Percentiles rank a stretch among this genome's conserved stretches.
Evolutionary conservation across 2,113 vertebrate species (phyloP).

Genomic region (Colistium nudipinnis): DNA sequence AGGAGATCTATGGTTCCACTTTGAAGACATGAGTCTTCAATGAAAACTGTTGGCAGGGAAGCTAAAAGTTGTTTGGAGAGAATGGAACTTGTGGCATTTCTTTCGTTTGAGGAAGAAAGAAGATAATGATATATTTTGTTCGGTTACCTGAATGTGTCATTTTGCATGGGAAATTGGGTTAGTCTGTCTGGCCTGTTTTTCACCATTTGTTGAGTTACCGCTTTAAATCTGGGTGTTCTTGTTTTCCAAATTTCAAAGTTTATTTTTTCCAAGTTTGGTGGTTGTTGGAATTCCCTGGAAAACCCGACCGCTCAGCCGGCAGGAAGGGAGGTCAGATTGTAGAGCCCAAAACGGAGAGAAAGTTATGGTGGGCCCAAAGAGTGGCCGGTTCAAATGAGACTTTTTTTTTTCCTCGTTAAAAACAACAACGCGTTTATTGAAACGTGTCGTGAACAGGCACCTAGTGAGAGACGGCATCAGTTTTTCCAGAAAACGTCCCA

Average conservation of each 20-base stretch:
- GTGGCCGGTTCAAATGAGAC: no score
- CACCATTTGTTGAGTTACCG: neutral
- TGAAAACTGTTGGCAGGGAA: slow-evolving; percentile 37
- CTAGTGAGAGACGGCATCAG: no score
- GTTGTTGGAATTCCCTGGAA: slow-evolving; percentile 16
- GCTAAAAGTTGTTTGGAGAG: slow-evolving; percentile 39
- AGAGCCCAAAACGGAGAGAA: slow-evolving; percentile 5
- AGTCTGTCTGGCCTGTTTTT: slow-evolving; percentile 30
- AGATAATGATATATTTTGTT: slow-evolving; percentile 50
- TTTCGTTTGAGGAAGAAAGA: slow-evolving; percentile 44
- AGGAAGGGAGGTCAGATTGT: neutral
- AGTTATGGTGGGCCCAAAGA: neutral
- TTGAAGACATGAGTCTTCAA: slow-evolving; percentile 52
- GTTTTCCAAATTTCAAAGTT: slow-evolving; percentile 27
- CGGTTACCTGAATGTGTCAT: slow-evolving; percentile 59
- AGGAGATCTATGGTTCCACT: slow-evolving; percentile 53
- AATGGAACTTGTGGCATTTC: slow-evolving; percentile 31
- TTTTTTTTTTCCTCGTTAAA: no score
- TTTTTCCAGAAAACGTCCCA: neutral
- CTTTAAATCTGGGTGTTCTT: slow-evolving; percentile 27
- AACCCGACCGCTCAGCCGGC: slow-evolving; percentile 7
- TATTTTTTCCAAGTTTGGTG: neutral
- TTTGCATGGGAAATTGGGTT: slow-evolving; percentile 44
- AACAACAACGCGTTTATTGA: no score
- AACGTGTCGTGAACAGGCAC: no score